phyloP scores from a whole-genome alignment of 2,888 invertebrate species.

The Anagyrus pseudococci region DNA sequence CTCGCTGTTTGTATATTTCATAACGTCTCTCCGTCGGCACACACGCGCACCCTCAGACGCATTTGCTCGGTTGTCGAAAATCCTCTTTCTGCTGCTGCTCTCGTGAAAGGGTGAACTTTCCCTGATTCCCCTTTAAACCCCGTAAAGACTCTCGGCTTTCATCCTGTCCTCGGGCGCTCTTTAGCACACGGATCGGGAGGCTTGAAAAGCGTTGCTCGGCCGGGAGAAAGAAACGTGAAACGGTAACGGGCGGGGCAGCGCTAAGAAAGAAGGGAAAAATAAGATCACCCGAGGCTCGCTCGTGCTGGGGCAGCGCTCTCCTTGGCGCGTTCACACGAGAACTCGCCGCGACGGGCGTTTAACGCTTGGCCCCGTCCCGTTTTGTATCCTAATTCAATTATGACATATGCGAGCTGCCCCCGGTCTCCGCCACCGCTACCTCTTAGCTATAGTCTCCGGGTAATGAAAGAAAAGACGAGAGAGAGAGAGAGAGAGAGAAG shows the following conservation, averaged over 20 bases:
- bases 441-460: background rate
- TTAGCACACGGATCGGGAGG: too few relatives aligned
- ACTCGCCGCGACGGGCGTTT: constrained; percentile 40
- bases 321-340: constrained; percentile 23
- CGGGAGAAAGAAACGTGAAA: constrained; percentile 14
- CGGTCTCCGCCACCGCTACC: too few relatives aligned
- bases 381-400: constrained; percentile 51
- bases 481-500: background rate
- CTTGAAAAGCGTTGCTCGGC: constrained; percentile 15
- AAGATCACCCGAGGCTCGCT: constrained; percentile 29
- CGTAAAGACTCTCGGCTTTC: too few relatives aligned
- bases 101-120: constrained; percentile 33
- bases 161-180: too few relatives aligned
- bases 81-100: background rate
- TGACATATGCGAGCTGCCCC: constrained; percentile 21
- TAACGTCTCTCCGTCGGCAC: constrained; percentile 46
- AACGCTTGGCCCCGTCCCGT: constrained; percentile 41
- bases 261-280: constrained; percentile 32
- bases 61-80: background rate
- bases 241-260: background rate
- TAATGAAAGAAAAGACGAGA: constrained; percentile 6
- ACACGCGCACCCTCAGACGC: too few relatives aligned
- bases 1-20: constrained; percentile 55
- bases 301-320: constrained; percentile 1
- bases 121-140: constrained; percentile 27